Percentiles rank a stretch among this genome's conserved stretches.
Evolutionary conservation across 1,140 invertebrate species (phyloP).

Genomic region (Nephila pilipes): DNA sequence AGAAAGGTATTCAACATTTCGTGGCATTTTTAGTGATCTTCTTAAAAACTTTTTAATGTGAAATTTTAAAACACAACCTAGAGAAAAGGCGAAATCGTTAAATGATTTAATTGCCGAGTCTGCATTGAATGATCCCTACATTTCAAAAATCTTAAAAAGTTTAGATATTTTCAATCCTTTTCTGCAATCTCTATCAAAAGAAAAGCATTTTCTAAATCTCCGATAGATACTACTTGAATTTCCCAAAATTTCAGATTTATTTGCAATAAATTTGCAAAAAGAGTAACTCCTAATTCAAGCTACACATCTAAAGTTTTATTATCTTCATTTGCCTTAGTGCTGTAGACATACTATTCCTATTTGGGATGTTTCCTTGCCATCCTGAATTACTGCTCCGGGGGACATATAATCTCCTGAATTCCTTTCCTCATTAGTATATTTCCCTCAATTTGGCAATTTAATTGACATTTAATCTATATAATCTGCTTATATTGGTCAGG

Average conservation of each 20-base stretch:
- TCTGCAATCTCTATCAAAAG: constrained; percentile 36
- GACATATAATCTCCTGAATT: constrained; percentile 45
- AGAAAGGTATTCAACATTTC: constrained; percentile 37
- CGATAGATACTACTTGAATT: constrained; percentile 1
- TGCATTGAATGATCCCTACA: constrained; percentile 1
- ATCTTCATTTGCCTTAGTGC: neutral
- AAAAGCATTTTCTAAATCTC: constrained; percentile 42
- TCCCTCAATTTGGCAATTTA: neutral
- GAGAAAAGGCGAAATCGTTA: neutral
- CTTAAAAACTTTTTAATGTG: neutral
- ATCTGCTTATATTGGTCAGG: constrained; percentile 38
- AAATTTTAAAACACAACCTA: neutral
- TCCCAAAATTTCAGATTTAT: constrained; percentile 49
- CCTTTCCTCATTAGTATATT: neutral
- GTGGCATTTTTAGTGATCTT: neutral
- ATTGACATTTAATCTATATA: neutral
- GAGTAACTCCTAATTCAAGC: constrained; percentile 35
- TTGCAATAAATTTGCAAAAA: constrained; percentile 39
- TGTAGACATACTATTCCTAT: constrained; percentile 36
- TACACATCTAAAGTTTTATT: no score
- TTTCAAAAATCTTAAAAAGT: no score
- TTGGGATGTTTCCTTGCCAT: neutral
- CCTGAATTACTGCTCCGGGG: neutral
- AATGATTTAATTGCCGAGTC: neutral
- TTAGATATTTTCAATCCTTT: constrained; percentile 45